Percentiles rank a stretch among this genome's conserved stretches.
These are phyloP conservation scores for Drosophila vallismaia DNA, from an alignment of 2,888 invertebrate species.

Conservation along the genomic window DNA sequence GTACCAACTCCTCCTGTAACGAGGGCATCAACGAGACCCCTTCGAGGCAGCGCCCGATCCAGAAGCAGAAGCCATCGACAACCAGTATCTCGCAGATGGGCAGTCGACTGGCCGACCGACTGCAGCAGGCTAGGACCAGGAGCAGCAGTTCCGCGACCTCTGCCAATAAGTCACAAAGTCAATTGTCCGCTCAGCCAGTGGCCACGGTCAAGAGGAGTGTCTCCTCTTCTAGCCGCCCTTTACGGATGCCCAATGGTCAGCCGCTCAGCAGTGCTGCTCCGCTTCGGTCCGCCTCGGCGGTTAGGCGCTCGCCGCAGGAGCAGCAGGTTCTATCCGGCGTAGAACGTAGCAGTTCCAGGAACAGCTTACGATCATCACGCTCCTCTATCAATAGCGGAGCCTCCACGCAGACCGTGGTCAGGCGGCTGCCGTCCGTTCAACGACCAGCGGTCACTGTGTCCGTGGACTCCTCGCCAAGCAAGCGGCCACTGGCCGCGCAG, in stretches of 20 bases:
- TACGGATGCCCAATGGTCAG: conserved; percentile 85
- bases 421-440: conserved; percentile 86
- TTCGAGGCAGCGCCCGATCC: conserved; percentile 64
- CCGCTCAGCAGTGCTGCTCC: conserved; percentile 87
- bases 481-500: conserved; percentile 85
- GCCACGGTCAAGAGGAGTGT: conserved; percentile 57
- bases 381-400: conserved; percentile 93
- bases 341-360: conserved; percentile 90
- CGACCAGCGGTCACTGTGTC: conserved; percentile 78
- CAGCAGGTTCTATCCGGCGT: conserved; percentile 82
- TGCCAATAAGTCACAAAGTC: conserved; percentile 57
- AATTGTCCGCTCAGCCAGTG: conserved; percentile 32
- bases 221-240: conserved; percentile 85
- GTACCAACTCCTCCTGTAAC: conserved; percentile 89
- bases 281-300: conserved; percentile 41
- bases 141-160: conserved; percentile 32
- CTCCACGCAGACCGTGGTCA: conserved; percentile 91
- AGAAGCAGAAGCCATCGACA: conserved; percentile 61
- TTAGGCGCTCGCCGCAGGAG: conserved; percentile 57
- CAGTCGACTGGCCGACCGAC: conserved; percentile 69
- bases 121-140: conserved; percentile 65
- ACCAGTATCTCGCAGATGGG: conserved; percentile 59
- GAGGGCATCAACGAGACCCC: conserved; percentile 85
- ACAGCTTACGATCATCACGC: conserved; percentile 91
- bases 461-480: conserved; percentile 82